Conservation (phyloP, 2,888 invertebrate species). For the Drosophila suboccidentalis region DNA sequence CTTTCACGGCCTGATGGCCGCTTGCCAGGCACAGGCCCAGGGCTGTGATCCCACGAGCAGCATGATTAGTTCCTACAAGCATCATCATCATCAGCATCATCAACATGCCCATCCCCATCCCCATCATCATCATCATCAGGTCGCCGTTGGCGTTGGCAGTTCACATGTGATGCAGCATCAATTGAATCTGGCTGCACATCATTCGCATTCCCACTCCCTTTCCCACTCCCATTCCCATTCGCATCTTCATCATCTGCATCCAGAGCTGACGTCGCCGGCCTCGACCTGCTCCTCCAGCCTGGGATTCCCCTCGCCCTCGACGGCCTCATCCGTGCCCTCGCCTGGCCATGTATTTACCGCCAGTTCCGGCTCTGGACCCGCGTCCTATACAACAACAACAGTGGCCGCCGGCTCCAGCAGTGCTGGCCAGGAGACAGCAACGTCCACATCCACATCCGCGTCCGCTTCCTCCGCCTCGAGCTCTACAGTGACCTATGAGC, state of each 20-base stretch:
- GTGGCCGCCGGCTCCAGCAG: slow-evolving; percentile 10
- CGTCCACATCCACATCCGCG: slow-evolving; percentile 19
- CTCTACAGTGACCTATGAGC: slow-evolving; percentile 78
- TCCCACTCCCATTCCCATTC: slow-evolving; percentile 7
- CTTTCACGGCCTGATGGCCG: slow-evolving; percentile 96
- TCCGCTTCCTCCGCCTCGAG: background rate
- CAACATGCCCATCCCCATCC: slow-evolving; percentile 29
- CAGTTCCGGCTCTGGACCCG: slow-evolving; percentile 8
- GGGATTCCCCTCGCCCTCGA: slow-evolving; percentile 74
- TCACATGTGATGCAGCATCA: slow-evolving; percentile 59
- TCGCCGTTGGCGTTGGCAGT: slow-evolving; percentile 49
- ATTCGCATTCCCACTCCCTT: slow-evolving; percentile 12
- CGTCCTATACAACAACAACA: slow-evolving; percentile 10
- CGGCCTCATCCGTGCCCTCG: slow-evolving; percentile 81
- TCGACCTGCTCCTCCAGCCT: slow-evolving; percentile 71
- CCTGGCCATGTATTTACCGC: slow-evolving; percentile 64
- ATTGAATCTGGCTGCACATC: slow-evolving; percentile 55
- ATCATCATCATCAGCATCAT: slow-evolving; percentile 74
- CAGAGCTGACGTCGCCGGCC: slow-evolving; percentile 77
- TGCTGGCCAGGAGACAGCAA: slow-evolving; percentile 35
- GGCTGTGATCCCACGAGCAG: slow-evolving; percentile 86
- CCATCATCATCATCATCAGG: slow-evolving; percentile 54
- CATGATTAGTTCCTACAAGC: slow-evolving; percentile 85
- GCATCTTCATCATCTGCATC: slow-evolving; percentile 63
- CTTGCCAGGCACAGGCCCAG: slow-evolving; percentile 93